Evolutionary conservation across 30 jellyfish, hydroid and myxozoan species (phyloP).

Genomic region (Euphysa ruthae): DNA sequence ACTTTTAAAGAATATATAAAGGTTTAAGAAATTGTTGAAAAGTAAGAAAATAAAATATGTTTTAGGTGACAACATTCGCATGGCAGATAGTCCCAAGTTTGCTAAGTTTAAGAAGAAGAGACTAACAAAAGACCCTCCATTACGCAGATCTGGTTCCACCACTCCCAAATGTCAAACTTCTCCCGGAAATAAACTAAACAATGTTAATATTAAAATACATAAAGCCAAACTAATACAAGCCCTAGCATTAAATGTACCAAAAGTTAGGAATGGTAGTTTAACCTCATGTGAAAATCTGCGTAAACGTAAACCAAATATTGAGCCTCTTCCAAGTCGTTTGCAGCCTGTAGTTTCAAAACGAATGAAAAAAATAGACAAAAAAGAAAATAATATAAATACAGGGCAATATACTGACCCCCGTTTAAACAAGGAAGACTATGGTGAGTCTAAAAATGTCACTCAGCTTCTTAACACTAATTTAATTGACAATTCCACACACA

Average conservation of each 20-base stretch:
- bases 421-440: constrained; percentile 2
- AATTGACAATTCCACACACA: not conserved
- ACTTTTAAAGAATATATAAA: too few relatives aligned
- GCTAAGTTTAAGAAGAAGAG: constrained; percentile 37
- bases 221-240: constrained; percentile 39
- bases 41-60: too few relatives aligned
- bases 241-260: constrained; percentile 27
- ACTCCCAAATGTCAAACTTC: constrained; percentile 34
- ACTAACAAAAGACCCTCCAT: constrained; percentile 24
- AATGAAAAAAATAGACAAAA: not conserved
- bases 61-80: constrained; percentile 18
- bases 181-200: constrained; percentile 1
- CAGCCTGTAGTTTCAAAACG: constrained; percentile 35
- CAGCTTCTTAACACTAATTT: constrained; percentile 15
- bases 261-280: not conserved
- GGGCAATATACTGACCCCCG: constrained; percentile 22
- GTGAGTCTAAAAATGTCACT: constrained; percentile 14
- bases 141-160: constrained; percentile 25
- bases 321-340: constrained; percentile 20
- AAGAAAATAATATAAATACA: not conserved
- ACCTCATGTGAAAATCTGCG: not conserved
- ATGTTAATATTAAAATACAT: constrained; percentile 17
- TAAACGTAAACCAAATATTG: not conserved
- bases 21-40: too few relatives aligned
- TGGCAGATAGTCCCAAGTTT: constrained; percentile 46